Evolutionary conservation across 2,888 invertebrate species (phyloP).

Genomic region (Phorcus lineatus): DNA sequence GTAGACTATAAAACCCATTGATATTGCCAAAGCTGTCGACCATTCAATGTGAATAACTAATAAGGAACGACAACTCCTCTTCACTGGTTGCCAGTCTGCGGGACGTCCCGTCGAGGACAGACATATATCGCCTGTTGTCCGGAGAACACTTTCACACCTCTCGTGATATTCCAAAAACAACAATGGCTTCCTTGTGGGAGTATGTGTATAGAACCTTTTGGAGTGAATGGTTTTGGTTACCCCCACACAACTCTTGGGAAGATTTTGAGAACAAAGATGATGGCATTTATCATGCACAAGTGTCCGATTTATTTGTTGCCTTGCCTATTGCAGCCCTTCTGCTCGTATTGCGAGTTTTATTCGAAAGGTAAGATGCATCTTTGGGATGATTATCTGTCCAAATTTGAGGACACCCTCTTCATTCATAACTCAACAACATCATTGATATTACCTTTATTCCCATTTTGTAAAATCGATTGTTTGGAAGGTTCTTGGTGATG

Average conservation of each 20-base stretch:
- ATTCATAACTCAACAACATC: too few relatives aligned
- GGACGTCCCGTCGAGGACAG: not conserved
- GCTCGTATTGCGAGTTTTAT: conserved; percentile 84
- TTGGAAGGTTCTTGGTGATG: too few relatives aligned
- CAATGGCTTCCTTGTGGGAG: conserved; percentile 26
- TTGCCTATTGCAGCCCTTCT: conserved; percentile 83
- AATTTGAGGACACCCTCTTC: too few relatives aligned
- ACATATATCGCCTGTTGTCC: not conserved
- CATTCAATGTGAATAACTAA: not conserved
- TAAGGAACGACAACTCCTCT: not conserved
- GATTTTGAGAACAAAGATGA: conserved; percentile 85
- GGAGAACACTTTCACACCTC: not conserved
- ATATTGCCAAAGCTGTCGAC: not conserved
- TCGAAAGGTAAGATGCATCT: conserved; percentile 86
- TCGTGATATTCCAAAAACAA: not conserved
- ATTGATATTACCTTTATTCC: too few relatives aligned
- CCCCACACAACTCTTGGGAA: conserved; percentile 92
- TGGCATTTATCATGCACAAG: conserved; percentile 58
- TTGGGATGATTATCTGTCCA: too few relatives aligned
- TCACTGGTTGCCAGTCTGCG: not conserved
- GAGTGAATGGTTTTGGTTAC: conserved; percentile 93
- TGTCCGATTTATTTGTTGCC: conserved; percentile 76
- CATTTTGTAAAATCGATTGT: too few relatives aligned
- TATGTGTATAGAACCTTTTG: conserved; percentile 76
- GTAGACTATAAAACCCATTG: too few relatives aligned